Evolutionary conservation across 2,113 vertebrate species (phyloP).

Genomic region (zebrafish (Danio rerio)): DNA sequence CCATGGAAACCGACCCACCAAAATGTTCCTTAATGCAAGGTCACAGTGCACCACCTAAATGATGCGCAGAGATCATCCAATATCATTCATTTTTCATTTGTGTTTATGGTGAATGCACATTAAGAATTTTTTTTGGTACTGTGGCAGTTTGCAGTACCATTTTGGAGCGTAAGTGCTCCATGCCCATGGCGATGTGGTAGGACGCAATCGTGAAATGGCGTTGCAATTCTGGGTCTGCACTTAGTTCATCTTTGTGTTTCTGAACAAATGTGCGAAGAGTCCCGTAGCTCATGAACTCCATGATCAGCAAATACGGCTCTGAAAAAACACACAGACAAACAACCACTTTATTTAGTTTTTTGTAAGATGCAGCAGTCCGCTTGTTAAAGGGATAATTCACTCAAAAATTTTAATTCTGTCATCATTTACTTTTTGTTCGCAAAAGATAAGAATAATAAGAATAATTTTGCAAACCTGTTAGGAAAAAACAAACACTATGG

Average conservation of each 20-base stretch:
- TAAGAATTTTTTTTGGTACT: not conserved
- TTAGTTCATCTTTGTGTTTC: conserved; percentile 65
- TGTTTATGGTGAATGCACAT: not conserved
- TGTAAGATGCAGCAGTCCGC: too few species aligned
- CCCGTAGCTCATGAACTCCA: conserved; percentile 76
- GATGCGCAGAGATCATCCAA: not conserved
- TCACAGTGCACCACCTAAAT: conserved; percentile 67
- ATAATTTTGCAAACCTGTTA: too few species aligned
- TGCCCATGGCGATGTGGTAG: conserved; percentile 77
- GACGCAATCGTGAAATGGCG: conserved; percentile 72
- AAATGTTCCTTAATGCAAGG: conserved; percentile 66
- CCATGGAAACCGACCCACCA: conserved; percentile 64
- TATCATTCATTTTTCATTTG: not conserved
- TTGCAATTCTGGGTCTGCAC: conserved; percentile 68
- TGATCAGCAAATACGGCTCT: conserved; percentile 76
- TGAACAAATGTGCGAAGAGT: conserved; percentile 77
- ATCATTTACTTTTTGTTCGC: too few species aligned
- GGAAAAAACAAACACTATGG: too few species aligned
- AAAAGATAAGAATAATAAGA: too few species aligned
- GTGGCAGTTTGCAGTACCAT: conserved; percentile 66
- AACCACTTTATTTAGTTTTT: too few species aligned
- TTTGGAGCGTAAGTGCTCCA: conserved; percentile 77
- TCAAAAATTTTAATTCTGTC: too few species aligned
- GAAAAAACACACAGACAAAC: conserved; percentile 23
- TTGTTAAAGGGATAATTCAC: too few species aligned